Conservation (phyloP, 1,140 invertebrate genomes). For the Calephelis nemesis region DNA sequence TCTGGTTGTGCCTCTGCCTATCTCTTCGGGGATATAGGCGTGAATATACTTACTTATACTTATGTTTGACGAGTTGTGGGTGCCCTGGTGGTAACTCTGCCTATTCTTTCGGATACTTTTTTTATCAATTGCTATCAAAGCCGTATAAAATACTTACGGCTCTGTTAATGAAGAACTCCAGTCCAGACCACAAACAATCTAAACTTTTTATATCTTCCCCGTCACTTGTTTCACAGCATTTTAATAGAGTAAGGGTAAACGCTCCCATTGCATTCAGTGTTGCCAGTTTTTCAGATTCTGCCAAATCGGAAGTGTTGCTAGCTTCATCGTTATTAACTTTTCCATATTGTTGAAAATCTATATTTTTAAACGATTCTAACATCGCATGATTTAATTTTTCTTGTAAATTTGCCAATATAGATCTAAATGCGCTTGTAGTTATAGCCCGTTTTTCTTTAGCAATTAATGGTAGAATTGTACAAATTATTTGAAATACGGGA, state of each 20-base stretch:
- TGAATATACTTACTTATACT: too few species aligned
- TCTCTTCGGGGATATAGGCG: too few species aligned
- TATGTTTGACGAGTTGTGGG: too few species aligned
- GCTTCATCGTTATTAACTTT: constrained; percentile 26
- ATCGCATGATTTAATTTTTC: constrained; percentile 63
- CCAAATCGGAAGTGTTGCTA: constrained; percentile 45
- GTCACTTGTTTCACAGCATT: constrained; percentile 60
- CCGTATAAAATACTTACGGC: constrained; percentile 57
- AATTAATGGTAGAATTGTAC: constrained; percentile 58
- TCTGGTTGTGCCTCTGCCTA: too few species aligned
- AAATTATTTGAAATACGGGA: constrained; percentile 62
- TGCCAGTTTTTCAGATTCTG: constrained; percentile 38
- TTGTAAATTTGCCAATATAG: constrained; percentile 66
- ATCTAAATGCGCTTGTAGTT: constrained; percentile 56
- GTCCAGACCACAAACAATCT: constrained; percentile 55
- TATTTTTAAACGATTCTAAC: constrained; percentile 57
- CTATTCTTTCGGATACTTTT: too few species aligned
- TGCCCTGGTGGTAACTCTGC: too few species aligned
- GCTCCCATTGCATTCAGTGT: constrained; percentile 65
- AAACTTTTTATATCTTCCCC: constrained; percentile 57
- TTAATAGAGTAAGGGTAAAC: constrained; percentile 59
- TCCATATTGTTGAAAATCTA: constrained; percentile 49
- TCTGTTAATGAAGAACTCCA: constrained; percentile 59
- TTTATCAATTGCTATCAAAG: background rate
- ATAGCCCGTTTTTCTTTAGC: constrained; percentile 63